Evolutionary conservation across 1,140 invertebrate species (phyloP), one percentile per base, ranked within the genome.

Genomic region (Ooceraea biroi): DNA sequence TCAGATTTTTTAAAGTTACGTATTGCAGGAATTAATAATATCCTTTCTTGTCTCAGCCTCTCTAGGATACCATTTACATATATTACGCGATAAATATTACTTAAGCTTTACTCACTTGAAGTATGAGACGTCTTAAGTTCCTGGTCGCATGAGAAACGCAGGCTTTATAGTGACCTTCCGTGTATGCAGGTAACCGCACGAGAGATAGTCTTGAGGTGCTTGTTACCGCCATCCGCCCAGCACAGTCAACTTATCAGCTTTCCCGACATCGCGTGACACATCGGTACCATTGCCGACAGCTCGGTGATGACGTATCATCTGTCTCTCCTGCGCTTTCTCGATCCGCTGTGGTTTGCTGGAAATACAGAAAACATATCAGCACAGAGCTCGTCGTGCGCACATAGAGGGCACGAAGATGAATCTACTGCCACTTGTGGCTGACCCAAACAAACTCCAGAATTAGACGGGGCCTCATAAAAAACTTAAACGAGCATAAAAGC

Each of bases 251-350:
- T 99, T 99, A 94, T 99, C 83, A 99, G 94, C 94, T 99, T 99
- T 22, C 98, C 95, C 10, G 97, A 97, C 97, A 98, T 98, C 0
- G 97, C 97, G 89, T 97, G 97, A 91, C 98, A 99, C 97, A 98
- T 98, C 0, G 98, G 98, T 10, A 99, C 96, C 96, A 99, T 97
- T 1, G 96, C 95, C 41, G 98, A 98, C 44, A 99, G 92, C 93
- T 99, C 98, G 0, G 97, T 97, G 82, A 99, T 99, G 93, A 99
- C 0, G 97, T 98, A 94, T 99, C 98, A 99, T 99, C 99, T 99
- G 92, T 99, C 98, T 19, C 98, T 95, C 3, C 98, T 95, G 0
- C 98, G 95, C n/a, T 92, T 99, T 99, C 93, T 99, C 98, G 82
- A 99, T 99, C 94, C 98, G 93, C 98, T 99, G 94, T 99, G 98